Conservation (phyloP, 2,888 invertebrate species). For the Diaprepes abbreviatus region DNA sequence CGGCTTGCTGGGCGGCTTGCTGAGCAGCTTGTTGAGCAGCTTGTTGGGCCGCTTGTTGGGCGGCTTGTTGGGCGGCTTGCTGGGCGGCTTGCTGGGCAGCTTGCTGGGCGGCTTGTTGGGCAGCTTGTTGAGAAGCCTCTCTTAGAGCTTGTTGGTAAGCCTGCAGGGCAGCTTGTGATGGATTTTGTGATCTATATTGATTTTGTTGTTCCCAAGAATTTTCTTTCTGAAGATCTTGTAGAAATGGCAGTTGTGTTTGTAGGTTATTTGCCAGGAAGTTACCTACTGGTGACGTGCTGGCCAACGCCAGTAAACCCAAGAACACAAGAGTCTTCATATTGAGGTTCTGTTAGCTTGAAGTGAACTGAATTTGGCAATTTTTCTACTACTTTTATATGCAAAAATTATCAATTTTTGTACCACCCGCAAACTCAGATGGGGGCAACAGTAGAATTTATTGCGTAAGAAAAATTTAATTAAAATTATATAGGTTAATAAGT, state of each 20-base stretch:
- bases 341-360: neutral
- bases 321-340: conserved; percentile 15
- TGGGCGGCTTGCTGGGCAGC: neutral
- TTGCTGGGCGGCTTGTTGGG: neutral
- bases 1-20: neutral
- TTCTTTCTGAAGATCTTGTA: neutral
- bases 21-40: neutral
- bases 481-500: neutral
- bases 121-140: neutral
- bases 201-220: neutral
- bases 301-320: conserved; percentile 2
- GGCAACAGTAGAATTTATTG: conserved; percentile 17
- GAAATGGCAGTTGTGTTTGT: too few relatives aligned
- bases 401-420: conserved; percentile 7
- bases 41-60: neutral
- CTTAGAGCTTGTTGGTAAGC: neutral
- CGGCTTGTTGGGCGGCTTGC: neutral
- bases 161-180: neutral
- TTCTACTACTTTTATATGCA: conserved; percentile 5
- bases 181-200: neutral
- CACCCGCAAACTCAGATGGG: neutral
- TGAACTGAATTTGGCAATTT: neutral
- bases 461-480: conserved; percentile 21
- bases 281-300: neutral
- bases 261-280: neutral